These are phyloP conservation scores for Helicolenus hilgendorfi DNA, from an alignment of 2,797 vertebrate genomes.

Conservation along the genomic window DNA sequence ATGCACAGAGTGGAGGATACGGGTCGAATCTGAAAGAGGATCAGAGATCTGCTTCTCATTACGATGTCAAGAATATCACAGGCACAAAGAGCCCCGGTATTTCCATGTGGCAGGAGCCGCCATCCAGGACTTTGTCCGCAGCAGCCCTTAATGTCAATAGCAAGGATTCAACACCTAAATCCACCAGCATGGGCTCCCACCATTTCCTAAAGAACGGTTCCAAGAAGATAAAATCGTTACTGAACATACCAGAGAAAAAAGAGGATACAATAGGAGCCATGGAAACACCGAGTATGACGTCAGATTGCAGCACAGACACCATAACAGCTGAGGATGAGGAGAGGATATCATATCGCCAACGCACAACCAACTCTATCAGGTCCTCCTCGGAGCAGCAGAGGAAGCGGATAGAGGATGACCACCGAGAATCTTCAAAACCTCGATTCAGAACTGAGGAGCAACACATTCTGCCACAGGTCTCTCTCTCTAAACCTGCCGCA, in stretches of 20 bases:
- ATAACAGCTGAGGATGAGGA: conserved; percentile 91
- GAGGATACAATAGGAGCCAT: conserved; percentile 87
- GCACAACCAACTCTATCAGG: conserved; percentile 82
- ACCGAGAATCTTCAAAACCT: conserved; percentile 90
- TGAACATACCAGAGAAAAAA: conserved; percentile 94
- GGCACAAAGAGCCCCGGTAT: conserved; percentile 33
- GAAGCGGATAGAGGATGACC: conserved; percentile 75
- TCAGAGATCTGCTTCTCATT: conserved; percentile 89
- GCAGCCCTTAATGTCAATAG: conserved; percentile 85
- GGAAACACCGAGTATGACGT: conserved; percentile 87
- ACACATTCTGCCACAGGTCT: conserved; percentile 78
- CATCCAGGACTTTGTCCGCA: conserved; percentile 91
- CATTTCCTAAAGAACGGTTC: conserved; percentile 93
- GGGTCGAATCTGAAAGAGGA: conserved; percentile 82
- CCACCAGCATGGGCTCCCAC: conserved; percentile 85
- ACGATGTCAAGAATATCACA: conserved; percentile 82
- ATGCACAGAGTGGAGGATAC: conserved; percentile 58
- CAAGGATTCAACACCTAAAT: conserved; percentile 78
- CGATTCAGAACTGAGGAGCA: conserved; percentile 93
- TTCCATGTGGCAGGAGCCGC: conserved; percentile 73
- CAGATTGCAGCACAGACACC: conserved; percentile 93
- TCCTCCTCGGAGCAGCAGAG: conserved; percentile 85
- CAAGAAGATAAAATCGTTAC: conserved; percentile 93
- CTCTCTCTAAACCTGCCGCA: conserved; percentile 28
- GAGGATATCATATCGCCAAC: conserved; percentile 77